A percentile compares a stretch with the other conserved stretches of the same genome.
phyloP scores from a whole-genome alignment of 1,140 invertebrate genomes.

The Nasonia longicornis region DNA sequence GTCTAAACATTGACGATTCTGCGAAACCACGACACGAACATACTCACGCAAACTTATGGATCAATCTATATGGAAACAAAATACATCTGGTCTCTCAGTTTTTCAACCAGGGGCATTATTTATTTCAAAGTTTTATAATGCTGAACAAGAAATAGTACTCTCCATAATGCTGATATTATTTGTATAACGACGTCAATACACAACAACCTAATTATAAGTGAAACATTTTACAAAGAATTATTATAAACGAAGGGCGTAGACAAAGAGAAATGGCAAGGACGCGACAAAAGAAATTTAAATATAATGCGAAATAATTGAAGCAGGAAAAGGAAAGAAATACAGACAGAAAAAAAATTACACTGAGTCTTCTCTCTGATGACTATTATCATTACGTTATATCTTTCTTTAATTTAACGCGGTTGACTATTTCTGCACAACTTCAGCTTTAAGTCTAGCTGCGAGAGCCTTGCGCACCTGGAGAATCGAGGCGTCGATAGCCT shows the following conservation, averaged over 20 bases:
- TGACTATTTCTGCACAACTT: conserved; percentile 74
- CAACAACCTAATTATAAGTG: conserved; percentile 23
- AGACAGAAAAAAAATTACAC: conserved; percentile 20
- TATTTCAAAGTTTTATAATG: conserved; percentile 27
- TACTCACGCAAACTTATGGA: not conserved
- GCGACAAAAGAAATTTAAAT: not conserved
- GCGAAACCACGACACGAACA: not conserved
- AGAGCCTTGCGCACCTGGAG: conserved; percentile 84
- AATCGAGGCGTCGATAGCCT: conserved; percentile 70
- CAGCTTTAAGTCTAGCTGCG: conserved; percentile 84
- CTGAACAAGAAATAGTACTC: conserved; percentile 11
- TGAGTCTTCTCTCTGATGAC: not conserved
- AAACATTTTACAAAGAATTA: conserved; percentile 37
- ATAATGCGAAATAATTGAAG: not conserved
- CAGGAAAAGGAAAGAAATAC: conserved; percentile 13
- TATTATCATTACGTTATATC: not conserved
- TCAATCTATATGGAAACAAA: conserved; percentile 6
- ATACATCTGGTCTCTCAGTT: conserved; percentile 5
- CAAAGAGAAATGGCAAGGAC: not conserved
- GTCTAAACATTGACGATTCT: conserved; percentile 38
- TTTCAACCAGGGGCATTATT: conserved; percentile 44
- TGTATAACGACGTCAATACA: conserved; percentile 27
- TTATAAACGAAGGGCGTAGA: conserved; percentile 14
- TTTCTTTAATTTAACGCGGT: not conserved
- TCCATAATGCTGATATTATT: conserved; percentile 16